Evolutionary conservation across 2,113 vertebrate species (phyloP).

Genomic region (Aepyceros melampus): DNA sequence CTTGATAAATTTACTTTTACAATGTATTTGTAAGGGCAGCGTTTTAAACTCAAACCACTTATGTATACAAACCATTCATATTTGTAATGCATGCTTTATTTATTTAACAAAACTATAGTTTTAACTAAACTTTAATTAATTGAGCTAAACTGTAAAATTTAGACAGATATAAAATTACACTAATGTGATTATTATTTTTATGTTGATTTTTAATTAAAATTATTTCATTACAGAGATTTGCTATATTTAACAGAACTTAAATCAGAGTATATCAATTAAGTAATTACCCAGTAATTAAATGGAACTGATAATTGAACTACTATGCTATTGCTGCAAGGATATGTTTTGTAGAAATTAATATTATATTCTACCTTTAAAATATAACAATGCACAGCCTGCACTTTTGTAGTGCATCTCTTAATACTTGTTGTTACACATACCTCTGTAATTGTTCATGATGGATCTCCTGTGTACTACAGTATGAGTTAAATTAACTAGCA

Average conservation of each 20-base stretch:
- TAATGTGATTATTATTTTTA: slow-evolving; percentile 41
- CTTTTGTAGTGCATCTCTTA: neutral
- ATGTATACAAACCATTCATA: slow-evolving; percentile 22
- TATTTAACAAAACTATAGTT: neutral
- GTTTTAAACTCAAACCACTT: neutral
- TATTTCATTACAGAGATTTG: slow-evolving; percentile 53
- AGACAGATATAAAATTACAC: slow-evolving; percentile 34
- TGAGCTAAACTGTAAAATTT: slow-evolving; percentile 20
- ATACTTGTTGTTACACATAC: neutral
- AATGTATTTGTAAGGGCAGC: neutral
- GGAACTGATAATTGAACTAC: slow-evolving; percentile 58
- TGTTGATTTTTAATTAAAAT: slow-evolving; percentile 54
- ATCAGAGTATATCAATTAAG: slow-evolving; percentile 52
- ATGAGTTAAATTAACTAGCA: neutral
- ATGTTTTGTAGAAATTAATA: neutral
- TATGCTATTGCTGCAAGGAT: slow-evolving; percentile 27
- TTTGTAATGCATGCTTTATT: slow-evolving; percentile 39
- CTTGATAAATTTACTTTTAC: neutral
- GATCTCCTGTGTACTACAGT: neutral
- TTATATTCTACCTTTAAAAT: neutral
- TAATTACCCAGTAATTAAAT: slow-evolving; percentile 57
- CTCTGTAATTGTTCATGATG: neutral
- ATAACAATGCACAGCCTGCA: neutral
- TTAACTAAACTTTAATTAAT: neutral
- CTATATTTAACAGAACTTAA: slow-evolving; percentile 41